Evolutionary conservation across 2,888 invertebrate genomes (phyloP).

Genomic region (Chrysolina americana): DNA sequence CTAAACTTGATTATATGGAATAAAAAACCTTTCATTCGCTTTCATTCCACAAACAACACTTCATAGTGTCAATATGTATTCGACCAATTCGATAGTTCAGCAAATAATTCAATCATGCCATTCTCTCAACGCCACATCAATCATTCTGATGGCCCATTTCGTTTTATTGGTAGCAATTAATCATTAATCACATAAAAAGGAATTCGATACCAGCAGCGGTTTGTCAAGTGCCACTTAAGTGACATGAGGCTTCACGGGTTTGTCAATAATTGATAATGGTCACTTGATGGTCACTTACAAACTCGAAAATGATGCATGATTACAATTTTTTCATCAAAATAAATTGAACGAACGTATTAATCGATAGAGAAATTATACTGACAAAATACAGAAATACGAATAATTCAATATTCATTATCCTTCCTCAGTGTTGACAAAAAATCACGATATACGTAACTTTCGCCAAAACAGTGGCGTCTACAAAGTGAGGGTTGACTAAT

Average conservation of each 20-base stretch:
- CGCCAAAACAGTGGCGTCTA: too few relatives aligned
- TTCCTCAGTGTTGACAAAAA: too few relatives aligned
- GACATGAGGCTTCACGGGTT: not conserved
- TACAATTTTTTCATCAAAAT: too few relatives aligned
- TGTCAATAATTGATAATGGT: constrained; percentile 4
- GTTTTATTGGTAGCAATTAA: constrained; percentile 12
- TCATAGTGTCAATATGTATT: not conserved
- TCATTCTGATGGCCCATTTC: constrained; percentile 11
- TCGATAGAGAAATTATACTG: too few relatives aligned
- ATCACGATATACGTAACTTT: too few relatives aligned
- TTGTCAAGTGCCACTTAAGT: not conserved
- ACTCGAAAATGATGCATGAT: not conserved
- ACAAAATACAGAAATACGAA: too few relatives aligned
- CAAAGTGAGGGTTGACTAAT: too few relatives aligned
- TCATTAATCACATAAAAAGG: constrained; percentile 13
- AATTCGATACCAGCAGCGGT: constrained; percentile 7
- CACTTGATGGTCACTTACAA: constrained; percentile 1
- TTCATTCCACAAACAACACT: too few relatives aligned
- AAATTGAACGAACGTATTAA: too few relatives aligned
- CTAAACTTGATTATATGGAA: too few relatives aligned
- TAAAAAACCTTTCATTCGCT: too few relatives aligned
- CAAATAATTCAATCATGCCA: not conserved
- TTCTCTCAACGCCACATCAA: constrained; percentile 2
- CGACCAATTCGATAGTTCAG: not conserved
- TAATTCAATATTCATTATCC: too few relatives aligned